These are phyloP conservation scores for Orthosia gracilis DNA, from an alignment of 2,888 invertebrate species.

Conservation along the genomic window DNA sequence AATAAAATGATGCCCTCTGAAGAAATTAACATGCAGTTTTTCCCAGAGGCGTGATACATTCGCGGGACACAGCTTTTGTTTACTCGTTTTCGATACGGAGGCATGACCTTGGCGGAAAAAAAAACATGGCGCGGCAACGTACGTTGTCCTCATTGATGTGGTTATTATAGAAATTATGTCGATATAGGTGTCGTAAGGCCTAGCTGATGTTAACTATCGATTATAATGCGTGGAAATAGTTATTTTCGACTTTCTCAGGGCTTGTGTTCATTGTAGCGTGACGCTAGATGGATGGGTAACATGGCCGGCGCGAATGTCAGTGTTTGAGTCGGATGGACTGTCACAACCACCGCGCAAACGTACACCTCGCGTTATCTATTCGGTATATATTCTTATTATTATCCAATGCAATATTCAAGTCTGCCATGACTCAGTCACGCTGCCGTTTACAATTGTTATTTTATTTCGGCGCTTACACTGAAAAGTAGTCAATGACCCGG, in stretches of 20 bases:
- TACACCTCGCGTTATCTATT: constrained; percentile 68
- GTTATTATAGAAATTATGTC: constrained; percentile 71
- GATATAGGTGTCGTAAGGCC: constrained; percentile 61
- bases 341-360: constrained; percentile 79
- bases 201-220: constrained; percentile 75
- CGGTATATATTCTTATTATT: constrained; percentile 57
- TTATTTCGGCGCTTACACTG: constrained; percentile 76
- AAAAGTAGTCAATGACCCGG: constrained; percentile 89
- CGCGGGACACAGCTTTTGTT: constrained; percentile 81
- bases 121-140: constrained; percentile 90
- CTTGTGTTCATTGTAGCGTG: constrained; percentile 86
- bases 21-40: constrained; percentile 56
- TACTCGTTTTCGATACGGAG: constrained; percentile 87
- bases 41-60: constrained; percentile 50
- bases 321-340: constrained; percentile 78
- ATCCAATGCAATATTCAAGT: constrained; percentile 65
- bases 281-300: constrained; percentile 86
- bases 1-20: constrained; percentile 73
- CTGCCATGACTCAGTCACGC: constrained; percentile 63
- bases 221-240: constrained; percentile 79
- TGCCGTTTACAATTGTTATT: constrained; percentile 71
- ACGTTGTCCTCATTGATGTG: constrained; percentile 80
- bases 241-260: constrained; percentile 85
- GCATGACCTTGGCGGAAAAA: constrained; percentile 89
- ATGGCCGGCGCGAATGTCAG: constrained; percentile 89